Evolutionary conservation across 53 echinoderm and acorn worm species (phyloP).

Genomic region (Holothuria leucospilota): DNA sequence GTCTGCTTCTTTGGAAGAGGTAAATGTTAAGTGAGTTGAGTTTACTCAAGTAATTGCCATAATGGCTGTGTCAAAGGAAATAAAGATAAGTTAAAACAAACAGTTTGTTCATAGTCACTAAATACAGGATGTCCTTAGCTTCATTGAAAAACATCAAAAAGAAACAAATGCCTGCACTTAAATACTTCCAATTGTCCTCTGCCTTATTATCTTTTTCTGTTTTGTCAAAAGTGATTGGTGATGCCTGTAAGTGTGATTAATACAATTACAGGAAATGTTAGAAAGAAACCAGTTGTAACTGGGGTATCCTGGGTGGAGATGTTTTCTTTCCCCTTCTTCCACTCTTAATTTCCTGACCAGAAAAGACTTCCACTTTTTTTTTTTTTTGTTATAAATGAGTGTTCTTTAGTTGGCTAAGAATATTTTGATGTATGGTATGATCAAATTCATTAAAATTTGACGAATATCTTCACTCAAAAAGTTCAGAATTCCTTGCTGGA

Average conservation of each 20-base stretch:
- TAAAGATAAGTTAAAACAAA: constrained; percentile 47
- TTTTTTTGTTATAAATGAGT: too few relatives aligned
- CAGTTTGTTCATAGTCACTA: constrained; percentile 43
- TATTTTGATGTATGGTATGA: too few relatives aligned
- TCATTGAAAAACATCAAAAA: constrained; percentile 36
- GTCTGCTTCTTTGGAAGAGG: neutral
- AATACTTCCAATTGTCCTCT: constrained; percentile 13
- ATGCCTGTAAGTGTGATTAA: constrained; percentile 3
- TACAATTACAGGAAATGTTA: constrained; percentile 39
- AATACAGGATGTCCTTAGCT: constrained; percentile 42
- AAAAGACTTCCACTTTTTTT: too few relatives aligned
- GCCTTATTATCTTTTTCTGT: constrained; percentile 38
- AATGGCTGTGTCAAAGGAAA: constrained; percentile 44
- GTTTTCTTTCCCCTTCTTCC: constrained; percentile 28
- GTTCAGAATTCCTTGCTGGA: too few relatives aligned
- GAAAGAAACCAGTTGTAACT: constrained; percentile 14
- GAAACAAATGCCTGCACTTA: constrained; percentile 29
- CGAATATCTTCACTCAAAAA: too few relatives aligned
- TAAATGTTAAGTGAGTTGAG: neutral
- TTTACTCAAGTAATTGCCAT: constrained; percentile 31
- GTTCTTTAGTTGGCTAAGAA: too few relatives aligned
- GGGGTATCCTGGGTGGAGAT: constrained; percentile 35
- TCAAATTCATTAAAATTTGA: too few relatives aligned
- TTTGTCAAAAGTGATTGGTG: constrained; percentile 11
- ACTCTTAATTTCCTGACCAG: constrained; percentile 17